phyloP scores from a whole-genome alignment of 2,888 invertebrate genomes.

The Pinctada fucata region DNA sequence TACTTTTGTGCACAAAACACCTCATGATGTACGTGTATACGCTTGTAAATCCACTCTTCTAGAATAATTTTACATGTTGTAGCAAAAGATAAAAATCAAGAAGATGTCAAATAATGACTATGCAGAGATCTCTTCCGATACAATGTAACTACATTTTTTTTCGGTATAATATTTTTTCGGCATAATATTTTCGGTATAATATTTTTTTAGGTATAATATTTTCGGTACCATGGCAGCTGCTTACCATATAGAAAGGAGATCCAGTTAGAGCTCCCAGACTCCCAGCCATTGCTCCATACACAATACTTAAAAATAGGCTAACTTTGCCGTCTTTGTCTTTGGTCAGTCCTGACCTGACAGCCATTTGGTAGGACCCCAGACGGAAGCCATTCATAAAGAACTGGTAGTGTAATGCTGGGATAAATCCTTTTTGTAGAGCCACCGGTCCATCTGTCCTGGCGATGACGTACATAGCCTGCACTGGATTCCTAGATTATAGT shows the following conservation, averaged over 20 bases:
- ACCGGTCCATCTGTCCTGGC: conserved; percentile 85
- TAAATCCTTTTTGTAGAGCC: conserved; percentile 85
- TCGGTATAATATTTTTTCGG: too few species aligned
- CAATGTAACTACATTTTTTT: too few species aligned
- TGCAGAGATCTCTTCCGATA: too few species aligned
- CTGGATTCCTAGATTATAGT: conserved; percentile 81
- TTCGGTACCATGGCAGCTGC: neutral
- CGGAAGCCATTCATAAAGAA: conserved; percentile 90
- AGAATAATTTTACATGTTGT: too few species aligned
- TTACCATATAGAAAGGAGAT: conserved; percentile 91
- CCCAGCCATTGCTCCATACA: conserved; percentile 88
- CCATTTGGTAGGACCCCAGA: conserved; percentile 86
- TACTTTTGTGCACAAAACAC: too few species aligned
- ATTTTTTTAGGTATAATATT: too few species aligned
- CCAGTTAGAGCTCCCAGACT: conserved; percentile 87
- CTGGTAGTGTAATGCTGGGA: conserved; percentile 91
- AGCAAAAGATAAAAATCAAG: too few species aligned
- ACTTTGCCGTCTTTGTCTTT: conserved; percentile 82
- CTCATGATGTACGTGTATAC: neutral
- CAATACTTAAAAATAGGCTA: conserved; percentile 82
- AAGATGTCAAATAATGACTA: too few species aligned
- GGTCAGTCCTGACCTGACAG: conserved; percentile 83
- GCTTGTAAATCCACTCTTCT: neutral
- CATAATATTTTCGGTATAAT: too few species aligned
- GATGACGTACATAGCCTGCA: conserved; percentile 88